Conservation (phyloP, 2,113 vertebrate species). For the Lampris megalopsis region DNA sequence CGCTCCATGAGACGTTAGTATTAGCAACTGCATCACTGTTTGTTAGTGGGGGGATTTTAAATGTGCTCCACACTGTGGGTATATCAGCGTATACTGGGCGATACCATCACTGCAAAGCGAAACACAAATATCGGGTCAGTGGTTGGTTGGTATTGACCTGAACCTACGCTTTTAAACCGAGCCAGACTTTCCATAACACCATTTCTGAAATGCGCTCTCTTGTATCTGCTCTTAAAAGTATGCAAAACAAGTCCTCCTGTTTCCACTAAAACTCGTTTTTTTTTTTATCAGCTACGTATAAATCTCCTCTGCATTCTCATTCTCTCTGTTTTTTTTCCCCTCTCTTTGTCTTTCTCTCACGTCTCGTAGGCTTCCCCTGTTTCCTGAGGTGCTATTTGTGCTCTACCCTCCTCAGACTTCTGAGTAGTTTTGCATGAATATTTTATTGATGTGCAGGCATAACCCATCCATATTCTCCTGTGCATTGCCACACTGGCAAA, state of each 20-base stretch:
- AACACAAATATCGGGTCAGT: background rate
- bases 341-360: slow-evolving; percentile 32
- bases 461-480: slow-evolving; percentile 50
- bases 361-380: slow-evolving; percentile 45
- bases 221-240: slow-evolving; percentile 16
- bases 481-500: slow-evolving; percentile 52
- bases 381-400: slow-evolving; percentile 66
- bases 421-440: slow-evolving; percentile 74
- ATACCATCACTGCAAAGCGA: slow-evolving; percentile 8
- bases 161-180: background rate
- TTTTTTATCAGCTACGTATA: slow-evolving; percentile 27
- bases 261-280: slow-evolving; percentile 23
- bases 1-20: slow-evolving; percentile 6
- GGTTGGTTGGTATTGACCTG: slow-evolving; percentile 13
- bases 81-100: background rate
- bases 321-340: slow-evolving; percentile 9
- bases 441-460: slow-evolving; percentile 63
- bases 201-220: background rate
- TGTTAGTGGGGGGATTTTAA: background rate
- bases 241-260: background rate
- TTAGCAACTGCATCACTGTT: background rate
- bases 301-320: slow-evolving; percentile 25
- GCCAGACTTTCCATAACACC: no score
- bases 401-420: slow-evolving; percentile 64
- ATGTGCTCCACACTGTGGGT: background rate